A percentile compares a stretch with the other conserved stretches of the same genome.
Evolutionary conservation across 2,888 invertebrate species (phyloP).

Genomic region (Drosophila conformis): DNA sequence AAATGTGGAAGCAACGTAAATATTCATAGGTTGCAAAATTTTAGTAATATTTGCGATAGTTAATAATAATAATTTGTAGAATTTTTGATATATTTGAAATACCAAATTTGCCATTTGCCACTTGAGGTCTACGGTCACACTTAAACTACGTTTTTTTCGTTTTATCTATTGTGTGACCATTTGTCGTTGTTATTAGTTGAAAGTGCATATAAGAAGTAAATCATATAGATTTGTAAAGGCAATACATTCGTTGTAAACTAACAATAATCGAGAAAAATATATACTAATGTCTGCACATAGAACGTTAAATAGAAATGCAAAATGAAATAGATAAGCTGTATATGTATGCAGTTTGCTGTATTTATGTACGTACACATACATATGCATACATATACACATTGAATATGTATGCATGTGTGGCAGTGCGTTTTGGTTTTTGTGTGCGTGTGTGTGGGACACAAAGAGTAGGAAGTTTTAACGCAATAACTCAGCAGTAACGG

Average conservation of each 20-base stretch:
- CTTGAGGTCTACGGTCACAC: slow-evolving; percentile 36
- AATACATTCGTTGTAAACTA: slow-evolving; percentile 36
- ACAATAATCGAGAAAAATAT: slow-evolving; percentile 22
- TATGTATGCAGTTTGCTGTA: slow-evolving; percentile 64
- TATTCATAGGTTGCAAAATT: background rate
- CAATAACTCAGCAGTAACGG: background rate
- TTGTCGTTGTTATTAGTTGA: slow-evolving; percentile 65
- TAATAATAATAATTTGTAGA: slow-evolving; percentile 1
- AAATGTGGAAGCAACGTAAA: background rate
- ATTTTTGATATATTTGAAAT: slow-evolving; percentile 22
- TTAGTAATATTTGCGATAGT: background rate
- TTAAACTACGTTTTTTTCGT: slow-evolving; percentile 50
- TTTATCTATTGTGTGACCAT: slow-evolving; percentile 63
- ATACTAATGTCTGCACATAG: slow-evolving; percentile 45
- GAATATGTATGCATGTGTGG: slow-evolving; percentile 52
- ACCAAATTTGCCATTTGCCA: slow-evolving; percentile 8
- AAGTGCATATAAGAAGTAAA: slow-evolving; percentile 56
- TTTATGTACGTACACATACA: slow-evolving; percentile 56
- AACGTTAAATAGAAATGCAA: slow-evolving; percentile 38
- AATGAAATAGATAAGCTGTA: slow-evolving; percentile 58
- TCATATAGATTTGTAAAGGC: slow-evolving; percentile 28
- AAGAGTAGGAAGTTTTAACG: slow-evolving; percentile 54
- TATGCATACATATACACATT: slow-evolving; percentile 48
- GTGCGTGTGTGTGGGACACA: slow-evolving; percentile 40
- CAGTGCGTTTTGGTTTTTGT: slow-evolving; percentile 58